Conservation (phyloP, 2,797 vertebrate genomes). For the Okamejei kenojei region DNA sequence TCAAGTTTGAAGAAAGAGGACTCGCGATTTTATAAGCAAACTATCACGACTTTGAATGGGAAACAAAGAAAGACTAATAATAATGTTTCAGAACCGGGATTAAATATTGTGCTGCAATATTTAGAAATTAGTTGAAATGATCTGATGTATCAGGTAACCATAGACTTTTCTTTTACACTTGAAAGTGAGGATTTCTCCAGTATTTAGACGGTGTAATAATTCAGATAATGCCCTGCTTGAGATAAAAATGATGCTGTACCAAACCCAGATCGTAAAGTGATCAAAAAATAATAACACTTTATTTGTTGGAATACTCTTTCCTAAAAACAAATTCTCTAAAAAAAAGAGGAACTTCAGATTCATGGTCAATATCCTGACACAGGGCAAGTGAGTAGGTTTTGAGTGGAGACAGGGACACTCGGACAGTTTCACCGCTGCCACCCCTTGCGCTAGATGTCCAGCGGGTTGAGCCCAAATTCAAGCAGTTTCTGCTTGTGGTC, state of each 20-base stretch:
- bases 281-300: background rate
- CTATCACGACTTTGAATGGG: too few relatives aligned
- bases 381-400: background rate
- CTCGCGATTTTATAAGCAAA: too few relatives aligned
- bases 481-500: slow-evolving; percentile 55
- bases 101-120: too few relatives aligned
- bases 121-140: too few relatives aligned
- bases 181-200: background rate
- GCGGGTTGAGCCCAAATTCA: slow-evolving; percentile 59
- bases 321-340: background rate
- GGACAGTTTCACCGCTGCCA: background rate
- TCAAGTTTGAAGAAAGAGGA: too few relatives aligned
- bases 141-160: too few relatives aligned
- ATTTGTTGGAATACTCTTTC: background rate
- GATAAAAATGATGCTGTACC: background rate
- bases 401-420: background rate
- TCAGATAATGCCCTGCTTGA: background rate
- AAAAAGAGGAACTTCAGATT: background rate
- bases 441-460: slow-evolving; percentile 49
- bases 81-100: too few relatives aligned
- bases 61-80: too few relatives aligned
- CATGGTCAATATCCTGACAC: background rate
- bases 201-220: background rate
- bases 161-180: background rate
- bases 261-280: background rate